phyloP scores from a whole-genome alignment of 2,113 vertebrate species.

The Aldabrachelys gigantea region DNA sequence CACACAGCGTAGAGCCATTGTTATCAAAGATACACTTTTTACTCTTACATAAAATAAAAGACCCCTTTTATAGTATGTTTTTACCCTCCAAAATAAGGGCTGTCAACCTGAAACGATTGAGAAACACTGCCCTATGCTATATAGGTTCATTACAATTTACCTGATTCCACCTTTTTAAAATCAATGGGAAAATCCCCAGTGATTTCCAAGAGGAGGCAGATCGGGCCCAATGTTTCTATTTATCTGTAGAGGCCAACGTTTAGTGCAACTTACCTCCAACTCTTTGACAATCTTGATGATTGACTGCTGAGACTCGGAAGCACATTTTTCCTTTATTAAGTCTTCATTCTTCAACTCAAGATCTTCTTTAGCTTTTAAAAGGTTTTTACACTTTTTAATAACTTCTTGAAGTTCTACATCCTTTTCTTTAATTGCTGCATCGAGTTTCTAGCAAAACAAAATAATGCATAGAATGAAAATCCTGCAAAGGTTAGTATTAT shows the following conservation, averaged over 20 bases:
- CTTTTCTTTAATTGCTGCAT: slow-evolving; percentile 85
- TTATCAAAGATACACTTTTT: background rate
- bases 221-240: background rate
- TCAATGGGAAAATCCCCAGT: background rate
- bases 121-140: background rate
- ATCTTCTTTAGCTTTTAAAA: slow-evolving; percentile 83
- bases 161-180: background rate
- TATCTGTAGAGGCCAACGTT: background rate
- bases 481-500: background rate
- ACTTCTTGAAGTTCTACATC: slow-evolving; percentile 86
- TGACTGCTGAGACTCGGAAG: slow-evolving; percentile 83
- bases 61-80: too few relatives aligned
- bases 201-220: background rate
- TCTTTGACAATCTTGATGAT: slow-evolving; percentile 82
- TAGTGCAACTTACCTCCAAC: slow-evolving; percentile 81
- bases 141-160: rapidly evolving
- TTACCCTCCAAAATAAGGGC: background rate
- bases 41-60: background rate
- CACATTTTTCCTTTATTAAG: slow-evolving; percentile 83
- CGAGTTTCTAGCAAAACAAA: slow-evolving; percentile 81
- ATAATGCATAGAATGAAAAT: background rate
- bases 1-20: background rate
- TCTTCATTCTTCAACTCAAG: slow-evolving; percentile 83
- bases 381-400: slow-evolving; percentile 80
- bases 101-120: background rate